These are phyloP conservation scores for Euplexia lucipara DNA, from an alignment of 2,888 invertebrate species.

Conservation along the genomic window DNA sequence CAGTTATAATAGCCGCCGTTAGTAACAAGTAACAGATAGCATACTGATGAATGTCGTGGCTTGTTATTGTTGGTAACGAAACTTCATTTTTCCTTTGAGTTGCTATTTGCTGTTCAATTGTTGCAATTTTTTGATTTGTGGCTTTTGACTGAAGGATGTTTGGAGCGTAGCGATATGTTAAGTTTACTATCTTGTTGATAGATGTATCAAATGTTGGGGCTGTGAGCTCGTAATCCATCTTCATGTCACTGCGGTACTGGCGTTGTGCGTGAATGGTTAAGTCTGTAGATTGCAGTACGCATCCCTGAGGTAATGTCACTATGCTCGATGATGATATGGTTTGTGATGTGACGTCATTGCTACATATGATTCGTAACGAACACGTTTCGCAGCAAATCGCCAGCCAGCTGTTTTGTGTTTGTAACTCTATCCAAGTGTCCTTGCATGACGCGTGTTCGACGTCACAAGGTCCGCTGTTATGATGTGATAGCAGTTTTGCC, in stretches of 20 bases:
- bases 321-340: conserved; percentile 37
- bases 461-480: conserved; percentile 30
- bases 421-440: conserved; percentile 36
- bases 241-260: conserved; percentile 14
- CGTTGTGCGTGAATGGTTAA: conserved; percentile 40
- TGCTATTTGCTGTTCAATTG: conserved; percentile 3
- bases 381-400: conserved; percentile 42
- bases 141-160: not conserved
- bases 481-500: conserved; percentile 47
- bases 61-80: not conserved
- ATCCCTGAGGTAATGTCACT: conserved; percentile 39
- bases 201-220: conserved; percentile 8
- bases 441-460: conserved; percentile 28
- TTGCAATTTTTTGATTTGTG: not conserved
- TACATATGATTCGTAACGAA: conserved; percentile 41
- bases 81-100: conserved; percentile 8
- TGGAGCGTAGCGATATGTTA: conserved; percentile 7
- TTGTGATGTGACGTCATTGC: conserved; percentile 36
- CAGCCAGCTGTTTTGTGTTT: conserved; percentile 45
- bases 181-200: conserved; percentile 29
- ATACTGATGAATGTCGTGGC: conserved; percentile 21
- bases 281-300: conserved; percentile 40
- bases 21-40: conserved; percentile 13
- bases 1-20: not conserved
- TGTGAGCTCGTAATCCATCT: conserved; percentile 9